Conservation (phyloP, 2,113 vertebrate species). For the Dendropsophus ebraccatus region DNA sequence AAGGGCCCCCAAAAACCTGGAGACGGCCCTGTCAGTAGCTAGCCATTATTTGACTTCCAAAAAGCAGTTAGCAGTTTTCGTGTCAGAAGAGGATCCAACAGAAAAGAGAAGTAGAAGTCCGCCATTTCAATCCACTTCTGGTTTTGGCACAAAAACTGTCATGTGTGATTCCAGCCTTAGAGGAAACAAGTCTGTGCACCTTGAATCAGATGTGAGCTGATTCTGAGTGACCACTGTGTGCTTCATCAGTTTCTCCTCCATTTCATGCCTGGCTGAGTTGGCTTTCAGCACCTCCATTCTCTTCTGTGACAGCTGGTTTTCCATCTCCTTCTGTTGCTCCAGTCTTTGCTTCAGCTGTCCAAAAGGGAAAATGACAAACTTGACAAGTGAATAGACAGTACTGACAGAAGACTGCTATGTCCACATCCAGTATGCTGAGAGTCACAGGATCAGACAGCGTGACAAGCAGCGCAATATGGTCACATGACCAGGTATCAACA, state of each 20-base stretch:
- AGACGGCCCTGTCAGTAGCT: no score
- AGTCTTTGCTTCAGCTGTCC: conserved; percentile 56
- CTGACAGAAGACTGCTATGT: not conserved
- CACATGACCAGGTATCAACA: no score
- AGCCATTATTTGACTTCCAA: not conserved
- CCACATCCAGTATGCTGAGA: not conserved
- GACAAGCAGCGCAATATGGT: no score
- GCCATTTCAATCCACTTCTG: no score
- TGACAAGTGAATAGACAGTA: not conserved
- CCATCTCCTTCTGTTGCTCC: conserved; percentile 41
- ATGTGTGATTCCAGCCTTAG: no score
- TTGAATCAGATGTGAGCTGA: not conserved
- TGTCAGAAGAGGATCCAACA: no score
- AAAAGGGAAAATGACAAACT: conserved; percentile 3
- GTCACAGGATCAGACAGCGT: no score
- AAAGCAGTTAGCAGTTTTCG: not conserved
- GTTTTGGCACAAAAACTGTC: no score
- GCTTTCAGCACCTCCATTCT: conserved; percentile 57
- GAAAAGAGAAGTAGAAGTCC: no score
- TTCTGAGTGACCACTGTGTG: conserved; percentile 42
- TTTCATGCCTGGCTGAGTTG: conserved; percentile 43
- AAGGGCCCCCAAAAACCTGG: no score
- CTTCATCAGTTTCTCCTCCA: conserved; percentile 49
- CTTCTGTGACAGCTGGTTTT: conserved; percentile 55
- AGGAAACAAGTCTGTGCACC: not conserved